phyloP scores from a whole-genome alignment of 2,797 vertebrate genomes.

The Gila robusta region DNA sequence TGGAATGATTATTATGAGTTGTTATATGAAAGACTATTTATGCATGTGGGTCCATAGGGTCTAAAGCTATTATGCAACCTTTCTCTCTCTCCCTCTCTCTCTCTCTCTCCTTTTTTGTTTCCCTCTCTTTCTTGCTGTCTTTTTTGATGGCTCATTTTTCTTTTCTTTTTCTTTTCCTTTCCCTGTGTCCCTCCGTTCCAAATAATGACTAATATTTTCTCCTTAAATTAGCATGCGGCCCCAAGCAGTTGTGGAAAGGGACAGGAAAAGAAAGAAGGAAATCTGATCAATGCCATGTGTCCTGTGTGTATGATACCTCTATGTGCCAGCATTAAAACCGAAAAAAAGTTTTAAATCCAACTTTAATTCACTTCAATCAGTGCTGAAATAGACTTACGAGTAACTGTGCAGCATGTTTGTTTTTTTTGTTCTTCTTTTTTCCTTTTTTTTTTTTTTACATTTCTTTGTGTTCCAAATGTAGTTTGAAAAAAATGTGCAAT shows the following conservation, averaged over 20 bases:
- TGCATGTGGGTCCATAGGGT: constrained; percentile 36
- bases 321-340: constrained; percentile 40
- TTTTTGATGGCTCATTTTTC: constrained; percentile 54
- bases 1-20: constrained; percentile 47
- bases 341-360: constrained; percentile 37
- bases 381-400: constrained; percentile 31
- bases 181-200: constrained; percentile 65
- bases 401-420: constrained; percentile 12
- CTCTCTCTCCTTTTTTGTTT: constrained; percentile 15
- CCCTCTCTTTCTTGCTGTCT: constrained; percentile 39
- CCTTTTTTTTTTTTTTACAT: too few relatives aligned
- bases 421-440: background rate
- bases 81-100: constrained; percentile 10
- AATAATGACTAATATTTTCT: constrained; percentile 78
- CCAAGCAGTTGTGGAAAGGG: constrained; percentile 46
- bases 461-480: constrained; percentile 6
- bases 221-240: constrained; percentile 62
- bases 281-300: constrained; percentile 63
- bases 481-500: background rate
- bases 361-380: constrained; percentile 30
- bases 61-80: constrained; percentile 35
- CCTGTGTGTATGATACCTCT: constrained; percentile 24
- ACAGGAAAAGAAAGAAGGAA: constrained; percentile 46
- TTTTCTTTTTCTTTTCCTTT: constrained; percentile 67
- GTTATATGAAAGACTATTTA: constrained; percentile 40